Base-by-base conservation (phyloP, 1,140 invertebrate genomes). In the Neelides sp. region DNA sequence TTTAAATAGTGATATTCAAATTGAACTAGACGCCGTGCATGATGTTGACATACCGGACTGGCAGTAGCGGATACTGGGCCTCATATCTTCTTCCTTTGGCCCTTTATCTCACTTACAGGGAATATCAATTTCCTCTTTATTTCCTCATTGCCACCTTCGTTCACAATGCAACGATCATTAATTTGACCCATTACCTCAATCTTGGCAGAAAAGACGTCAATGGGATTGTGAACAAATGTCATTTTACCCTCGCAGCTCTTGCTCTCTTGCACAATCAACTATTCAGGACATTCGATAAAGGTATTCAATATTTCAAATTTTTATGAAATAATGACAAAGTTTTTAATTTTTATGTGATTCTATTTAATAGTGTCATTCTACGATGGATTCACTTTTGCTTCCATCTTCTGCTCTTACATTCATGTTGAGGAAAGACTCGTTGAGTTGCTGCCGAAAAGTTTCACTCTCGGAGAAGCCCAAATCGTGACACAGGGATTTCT, bases 11-110 rank as follows among this genome's bases (percentile, higher is more conserved):
- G n/a, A n/a, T n/a, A n/a, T n/a, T n/a, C n/a, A n/a, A n/a, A n/a
- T n/a, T n/a, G n/a, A n/a, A n/a, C n/a, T n/a, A n/a, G n/a, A n/a
- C n/a, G n/a, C n/a, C n/a, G n/a, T n/a, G n/a, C n/a, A n/a, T n/a
- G n/a, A n/a, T n/a, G n/a, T n/a, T n/a, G n/a, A n/a, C n/a, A n/a
- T 32, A 32, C 45, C 54, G 62, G 55, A 59, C 41, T 24, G 52
- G 23, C 1, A 48, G 49, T 36, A 15, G 27, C 5, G 47, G 53
- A 8, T 59, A 48, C 27, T 59, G 53, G 52, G 36, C 40, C 4
- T 22, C 26, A 1, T 35, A 44, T 23, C 30, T 59, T 0, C 19
- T 59, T 3, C 57, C 57, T 1, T 2, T 55, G n/a, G 52, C 57
- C 26, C 15, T 59, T 15, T 48, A 52, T 30, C 28, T 52, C 22